phyloP scores from a whole-genome alignment of 2,797 vertebrate species.

The Nothura maculosa region DNA sequence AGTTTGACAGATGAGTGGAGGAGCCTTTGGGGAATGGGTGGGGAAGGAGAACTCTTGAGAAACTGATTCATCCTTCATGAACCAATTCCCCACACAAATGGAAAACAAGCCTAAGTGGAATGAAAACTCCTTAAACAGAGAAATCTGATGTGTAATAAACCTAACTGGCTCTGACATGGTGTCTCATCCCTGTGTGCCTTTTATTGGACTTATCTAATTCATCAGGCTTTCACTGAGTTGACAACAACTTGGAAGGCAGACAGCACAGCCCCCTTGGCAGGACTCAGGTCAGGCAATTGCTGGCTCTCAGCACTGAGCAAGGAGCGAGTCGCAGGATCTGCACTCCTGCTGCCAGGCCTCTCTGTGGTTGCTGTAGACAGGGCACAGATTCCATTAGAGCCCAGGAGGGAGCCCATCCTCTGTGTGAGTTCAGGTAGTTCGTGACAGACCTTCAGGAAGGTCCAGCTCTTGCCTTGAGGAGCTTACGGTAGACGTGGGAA shows the following conservation, averaged over 20 bases:
- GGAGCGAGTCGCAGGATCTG: neutral
- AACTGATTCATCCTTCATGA: neutral
- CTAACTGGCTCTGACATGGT: rapidly evolving
- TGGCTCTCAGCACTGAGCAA: neutral
- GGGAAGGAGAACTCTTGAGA: neutral
- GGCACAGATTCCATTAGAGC: neutral
- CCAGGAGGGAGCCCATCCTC: neutral
- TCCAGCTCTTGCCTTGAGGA: neutral
- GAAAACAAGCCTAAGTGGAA: neutral
- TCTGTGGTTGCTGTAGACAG: neutral
- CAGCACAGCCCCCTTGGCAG: neutral
- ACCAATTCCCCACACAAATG: neutral
- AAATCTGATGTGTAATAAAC: neutral
- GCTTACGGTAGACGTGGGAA: neutral
- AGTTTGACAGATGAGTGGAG: neutral
- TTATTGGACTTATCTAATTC: neutral
- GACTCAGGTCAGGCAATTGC: neutral
- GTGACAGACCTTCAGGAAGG: neutral
- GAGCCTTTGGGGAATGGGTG: neutral
- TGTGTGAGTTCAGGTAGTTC: neutral
- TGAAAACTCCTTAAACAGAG: neutral
- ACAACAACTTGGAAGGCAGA: neutral
- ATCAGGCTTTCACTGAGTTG: neutral
- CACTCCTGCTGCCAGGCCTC: rapidly evolving
- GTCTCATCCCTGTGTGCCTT: neutral